These are phyloP conservation scores for Adrianichthys oophorus DNA, from an alignment of 2,797 vertebrate species.

Conservation along the genomic window DNA sequence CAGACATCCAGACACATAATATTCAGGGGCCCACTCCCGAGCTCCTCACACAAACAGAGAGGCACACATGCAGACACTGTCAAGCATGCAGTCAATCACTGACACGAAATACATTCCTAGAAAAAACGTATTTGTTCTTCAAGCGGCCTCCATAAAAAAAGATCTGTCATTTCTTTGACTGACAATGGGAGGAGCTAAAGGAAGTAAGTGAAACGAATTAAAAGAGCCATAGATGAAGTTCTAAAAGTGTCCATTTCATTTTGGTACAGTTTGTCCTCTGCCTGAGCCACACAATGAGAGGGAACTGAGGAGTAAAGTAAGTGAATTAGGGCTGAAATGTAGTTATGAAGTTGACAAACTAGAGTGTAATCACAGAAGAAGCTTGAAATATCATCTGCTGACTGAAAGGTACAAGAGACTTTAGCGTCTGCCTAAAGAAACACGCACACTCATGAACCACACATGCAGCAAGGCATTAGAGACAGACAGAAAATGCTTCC, in stretches of 20 bases:
- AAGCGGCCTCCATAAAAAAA: constrained; percentile 17
- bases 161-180: constrained; percentile 14
- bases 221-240: constrained; percentile 15
- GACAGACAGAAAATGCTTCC: no score
- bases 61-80: not conserved
- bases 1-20: constrained; percentile 51
- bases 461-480: no score
- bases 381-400: constrained; percentile 16
- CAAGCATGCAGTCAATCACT: constrained; percentile 7
- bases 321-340: constrained; percentile 8
- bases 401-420: constrained; percentile 13
- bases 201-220: constrained; percentile 18
- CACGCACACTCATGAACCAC: no score
- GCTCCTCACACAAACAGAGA: constrained; percentile 13
- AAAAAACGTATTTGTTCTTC: constrained; percentile 33
- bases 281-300: constrained; percentile 11
- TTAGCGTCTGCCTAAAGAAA: no score
- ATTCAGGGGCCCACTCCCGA: constrained; percentile 41
- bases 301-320: constrained; percentile 22
- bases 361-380: constrained; percentile 18
- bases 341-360: constrained; percentile 35
- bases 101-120: constrained; percentile 22
- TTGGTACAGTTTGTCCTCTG: constrained; percentile 38
- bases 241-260: constrained; percentile 22
- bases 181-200: constrained; percentile 14